Percentiles rank a stretch among this genome's conserved stretches.
phyloP scores from a whole-genome alignment of 2,888 invertebrate genomes.

The Hemicrepidius hirtus region DNA sequence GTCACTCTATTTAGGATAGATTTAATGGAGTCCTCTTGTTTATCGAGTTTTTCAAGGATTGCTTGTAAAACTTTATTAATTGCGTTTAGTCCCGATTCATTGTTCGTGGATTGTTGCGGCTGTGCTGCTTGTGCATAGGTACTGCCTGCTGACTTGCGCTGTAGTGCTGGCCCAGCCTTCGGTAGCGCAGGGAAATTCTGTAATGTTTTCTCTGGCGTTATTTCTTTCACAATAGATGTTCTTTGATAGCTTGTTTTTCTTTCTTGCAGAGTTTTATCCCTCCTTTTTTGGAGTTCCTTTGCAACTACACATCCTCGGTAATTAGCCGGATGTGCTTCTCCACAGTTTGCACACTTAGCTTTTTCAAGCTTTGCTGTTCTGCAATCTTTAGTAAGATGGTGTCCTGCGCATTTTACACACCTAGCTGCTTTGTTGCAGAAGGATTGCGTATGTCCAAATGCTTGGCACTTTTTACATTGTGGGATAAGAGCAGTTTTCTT shows the following conservation, averaged over 20 bases:
- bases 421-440: constrained; percentile 24
- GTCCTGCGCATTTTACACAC: constrained; percentile 40
- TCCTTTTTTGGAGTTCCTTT: constrained; percentile 49
- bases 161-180: constrained; percentile 1
- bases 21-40: constrained; percentile 40
- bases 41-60: constrained; percentile 34
- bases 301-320: constrained; percentile 49
- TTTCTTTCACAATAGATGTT: constrained; percentile 26
- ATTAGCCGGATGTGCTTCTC: constrained; percentile 49
- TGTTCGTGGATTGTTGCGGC: constrained; percentile 15
- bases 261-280: constrained; percentile 36
- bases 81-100: constrained; percentile 8
- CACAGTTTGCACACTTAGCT: constrained; percentile 47
- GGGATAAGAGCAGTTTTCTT: constrained; percentile 13
- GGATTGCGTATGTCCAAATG: constrained; percentile 26
- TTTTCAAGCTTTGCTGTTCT: constrained; percentile 29
- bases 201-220: constrained; percentile 20
- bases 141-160: not conserved
- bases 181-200: constrained; percentile 34
- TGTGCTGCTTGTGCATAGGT: constrained; percentile 17
- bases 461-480: constrained; percentile 33
- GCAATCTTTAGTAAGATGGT: constrained; percentile 51
- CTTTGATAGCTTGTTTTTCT: constrained; percentile 30
- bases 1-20: constrained; percentile 29
- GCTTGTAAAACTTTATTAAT: constrained; percentile 28